These are phyloP conservation scores for Synanceia verrucosa DNA, from an alignment of 2,797 vertebrate genomes.

Conservation along the genomic window DNA sequence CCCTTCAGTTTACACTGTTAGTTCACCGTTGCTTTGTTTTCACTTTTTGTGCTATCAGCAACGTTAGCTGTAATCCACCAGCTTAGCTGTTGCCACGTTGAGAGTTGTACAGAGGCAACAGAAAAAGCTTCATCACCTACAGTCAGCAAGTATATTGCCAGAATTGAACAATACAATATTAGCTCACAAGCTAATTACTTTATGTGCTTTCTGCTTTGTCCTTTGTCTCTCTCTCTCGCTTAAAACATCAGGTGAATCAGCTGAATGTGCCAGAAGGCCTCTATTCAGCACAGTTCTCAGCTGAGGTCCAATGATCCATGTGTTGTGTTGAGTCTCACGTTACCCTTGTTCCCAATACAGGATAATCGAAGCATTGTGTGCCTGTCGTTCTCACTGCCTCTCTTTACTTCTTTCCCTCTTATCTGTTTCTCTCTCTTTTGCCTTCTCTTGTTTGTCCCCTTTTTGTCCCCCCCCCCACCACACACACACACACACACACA, in stretches of 20 bases:
- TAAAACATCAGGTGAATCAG: constrained; percentile 32
- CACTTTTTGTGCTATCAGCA: too few relatives aligned
- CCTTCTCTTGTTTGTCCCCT: constrained; percentile 12
- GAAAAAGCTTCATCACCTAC: background rate
- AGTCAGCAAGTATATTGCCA: background rate
- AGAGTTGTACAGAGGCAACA: too few relatives aligned
- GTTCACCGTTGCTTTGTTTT: too few relatives aligned
- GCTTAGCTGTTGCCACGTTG: too few relatives aligned
- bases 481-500: too few relatives aligned
- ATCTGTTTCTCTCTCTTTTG: constrained; percentile 42
- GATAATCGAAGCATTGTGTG: constrained; percentile 75
- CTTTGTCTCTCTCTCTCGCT: background rate
- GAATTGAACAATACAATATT: background rate
- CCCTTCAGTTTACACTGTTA: too few relatives aligned
- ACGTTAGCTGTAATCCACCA: too few relatives aligned
- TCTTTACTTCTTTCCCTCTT: constrained; percentile 30
- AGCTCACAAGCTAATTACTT: background rate
- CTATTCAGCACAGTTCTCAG: constrained; percentile 58
- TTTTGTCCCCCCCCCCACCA: background rate
- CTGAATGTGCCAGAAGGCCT: constrained; percentile 47
- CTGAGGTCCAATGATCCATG: constrained; percentile 62
- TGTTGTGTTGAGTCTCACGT: constrained; percentile 67
- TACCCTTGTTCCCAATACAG: constrained; percentile 63
- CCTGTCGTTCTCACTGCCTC: constrained; percentile 41
- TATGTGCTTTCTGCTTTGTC: background rate